Base-by-base conservation (phyloP, 2,888 invertebrate genomes). In the Neoitamus cyanurus region DNA sequence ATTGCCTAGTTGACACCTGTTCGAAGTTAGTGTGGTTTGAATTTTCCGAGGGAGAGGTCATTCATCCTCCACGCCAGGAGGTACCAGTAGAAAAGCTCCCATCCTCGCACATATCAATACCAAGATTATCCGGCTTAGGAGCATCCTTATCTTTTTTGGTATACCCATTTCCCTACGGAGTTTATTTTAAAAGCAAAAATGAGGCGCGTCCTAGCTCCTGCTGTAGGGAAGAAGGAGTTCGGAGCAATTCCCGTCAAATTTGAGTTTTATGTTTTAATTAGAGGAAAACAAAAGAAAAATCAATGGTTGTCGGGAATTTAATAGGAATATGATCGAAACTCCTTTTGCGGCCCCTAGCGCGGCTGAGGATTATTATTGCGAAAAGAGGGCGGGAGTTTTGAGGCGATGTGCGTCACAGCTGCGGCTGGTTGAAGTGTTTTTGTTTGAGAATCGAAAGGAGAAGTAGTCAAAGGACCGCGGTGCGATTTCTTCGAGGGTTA, bases 221-320 rank as follows among this genome's bases (percentile, higher is more conserved):
- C n/a, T 0, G 72, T 9, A 36, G 15, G 42, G 25, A 28, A 3
- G 37, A 28, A 46, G 4, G 25, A 46, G 42, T 7, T 11, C 25
- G 15, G 25, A 58, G 58, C 58, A 25, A 75, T 75, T 75, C 13
- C 15, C 78, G 28, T 34, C 31, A 48, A 78, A 78, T 78, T 28
- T 31, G 48, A 25, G 31, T 58, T 58, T 77, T 77, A 77, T 46
- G 77, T 77, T 78, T 46, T 78, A 78, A 58, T 48, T 78, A 48
- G 78, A 78, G 75, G 28, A 37, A 75, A 70, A 70, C 13, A 36
- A 73, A 48, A 34, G 58, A 58, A 48, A 77, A 58, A 48, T 78
- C 78, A 48, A 78, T 78, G 78, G 34, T 34, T 78, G 31, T 48
- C 28, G 20, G 30, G 77, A 77, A 46, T 77, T 77, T 77, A 31